Conservation (phyloP, 2,113 vertebrate species). For the Salvator merianae region DNA sequence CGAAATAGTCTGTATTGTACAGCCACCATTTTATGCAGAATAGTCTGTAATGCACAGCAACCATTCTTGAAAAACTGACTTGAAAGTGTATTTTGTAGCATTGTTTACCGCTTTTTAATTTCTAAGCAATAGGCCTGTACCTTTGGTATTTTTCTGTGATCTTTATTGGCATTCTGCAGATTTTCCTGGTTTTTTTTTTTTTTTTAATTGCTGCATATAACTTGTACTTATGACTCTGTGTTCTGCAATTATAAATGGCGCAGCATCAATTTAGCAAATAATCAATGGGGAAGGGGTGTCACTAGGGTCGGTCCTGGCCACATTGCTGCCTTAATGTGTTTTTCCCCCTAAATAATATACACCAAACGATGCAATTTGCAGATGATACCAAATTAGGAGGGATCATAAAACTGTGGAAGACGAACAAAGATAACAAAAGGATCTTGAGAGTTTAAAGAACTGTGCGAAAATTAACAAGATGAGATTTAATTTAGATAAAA, state of each 20-base stretch:
- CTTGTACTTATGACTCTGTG: conserved; percentile 54
- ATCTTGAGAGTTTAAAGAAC: conserved; percentile 72
- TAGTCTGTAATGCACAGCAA: conserved; percentile 32
- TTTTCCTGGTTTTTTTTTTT: conserved; percentile 51
- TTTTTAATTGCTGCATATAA: conserved; percentile 60
- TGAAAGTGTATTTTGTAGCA: conserved; percentile 31
- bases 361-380: conserved; percentile 56
- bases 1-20: conserved; percentile 29
- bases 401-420: conserved; percentile 66
- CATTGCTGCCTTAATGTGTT: conserved; percentile 60
- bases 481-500: conserved; percentile 77
- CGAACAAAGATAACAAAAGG: conserved; percentile 65
- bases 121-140: conserved; percentile 37
- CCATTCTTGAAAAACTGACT: not conserved
- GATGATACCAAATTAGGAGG: conserved; percentile 69
- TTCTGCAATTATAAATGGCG: conserved; percentile 62
- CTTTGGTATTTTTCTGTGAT: conserved; percentile 39
- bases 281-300: conserved; percentile 54
- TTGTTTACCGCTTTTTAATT: conserved; percentile 53
- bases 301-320: conserved; percentile 58
- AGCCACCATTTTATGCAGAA: conserved; percentile 37
- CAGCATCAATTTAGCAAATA: conserved; percentile 60
- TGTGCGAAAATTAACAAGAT: conserved; percentile 72
- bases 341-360: conserved; percentile 56
- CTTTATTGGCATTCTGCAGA: conserved; percentile 58